Percentiles rank a stretch among this genome's conserved stretches.
Evolutionary conservation across 2,113 vertebrate genomes (phyloP).

Genomic region (Lamprologus sp.): DNA sequence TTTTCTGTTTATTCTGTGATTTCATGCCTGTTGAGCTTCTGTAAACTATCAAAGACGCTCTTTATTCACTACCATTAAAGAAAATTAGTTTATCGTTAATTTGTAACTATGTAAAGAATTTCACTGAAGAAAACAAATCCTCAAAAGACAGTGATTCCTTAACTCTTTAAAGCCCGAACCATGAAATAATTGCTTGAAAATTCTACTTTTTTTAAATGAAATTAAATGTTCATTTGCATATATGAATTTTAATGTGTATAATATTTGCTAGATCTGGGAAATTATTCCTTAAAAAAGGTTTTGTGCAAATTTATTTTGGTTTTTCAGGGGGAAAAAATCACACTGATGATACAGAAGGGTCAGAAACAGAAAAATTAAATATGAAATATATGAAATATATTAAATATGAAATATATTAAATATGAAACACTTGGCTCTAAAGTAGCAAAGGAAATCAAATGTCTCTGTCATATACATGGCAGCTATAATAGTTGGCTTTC

Average conservation of each 20-base stretch:
- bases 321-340: fast-evolving
- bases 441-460: neutral
- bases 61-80: neutral
- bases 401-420: neutral
- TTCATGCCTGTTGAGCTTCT: neutral
- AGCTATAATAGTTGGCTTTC: neutral
- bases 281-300: neutral
- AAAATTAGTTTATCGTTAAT: neutral
- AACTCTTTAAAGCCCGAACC: neutral
- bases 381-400: no score
- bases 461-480: neutral
- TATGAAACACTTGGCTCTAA: neutral
- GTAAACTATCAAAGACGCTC: fast-evolving
- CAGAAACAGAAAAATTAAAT: neutral
- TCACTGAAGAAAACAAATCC: neutral
- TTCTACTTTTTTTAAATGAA: fast-evolving
- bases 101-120: neutral
- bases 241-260: neutral
- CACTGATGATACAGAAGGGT: neutral
- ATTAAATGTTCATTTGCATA: neutral
- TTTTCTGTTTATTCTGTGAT: neutral
- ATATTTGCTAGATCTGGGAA: neutral
- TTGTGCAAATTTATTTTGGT: neutral
- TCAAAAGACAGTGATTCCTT: neutral
- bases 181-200: neutral